Evolutionary conservation across 1,140 invertebrate species (phyloP).

Genomic region (Drosophila subobscura): DNA sequence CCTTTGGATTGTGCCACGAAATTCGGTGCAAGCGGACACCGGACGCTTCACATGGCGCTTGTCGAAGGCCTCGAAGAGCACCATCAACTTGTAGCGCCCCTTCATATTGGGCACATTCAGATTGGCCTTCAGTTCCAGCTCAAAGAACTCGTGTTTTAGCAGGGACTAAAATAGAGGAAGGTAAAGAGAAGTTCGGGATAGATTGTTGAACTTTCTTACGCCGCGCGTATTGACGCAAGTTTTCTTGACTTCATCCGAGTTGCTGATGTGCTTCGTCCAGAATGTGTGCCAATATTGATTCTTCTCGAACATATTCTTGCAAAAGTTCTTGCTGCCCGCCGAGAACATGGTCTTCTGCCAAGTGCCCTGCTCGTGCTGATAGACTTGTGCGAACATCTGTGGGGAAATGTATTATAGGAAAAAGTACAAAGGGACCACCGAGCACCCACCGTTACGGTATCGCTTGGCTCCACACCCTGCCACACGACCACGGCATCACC

Average conservation of each 20-base stretch:
- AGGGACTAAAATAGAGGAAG: not conserved
- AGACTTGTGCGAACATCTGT: not conserved
- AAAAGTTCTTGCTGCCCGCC: slow-evolving; percentile 14
- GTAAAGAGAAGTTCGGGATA: too few relatives aligned
- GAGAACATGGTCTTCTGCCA: slow-evolving; percentile 20
- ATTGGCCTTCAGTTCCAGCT: not conserved
- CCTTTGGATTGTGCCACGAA: not conserved
- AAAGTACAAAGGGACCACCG: not conserved
- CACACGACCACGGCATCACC: not conserved
- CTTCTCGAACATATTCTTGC: slow-evolving; percentile 16
- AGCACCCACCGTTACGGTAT: slow-evolving; percentile 1
- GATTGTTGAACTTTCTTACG: not conserved
- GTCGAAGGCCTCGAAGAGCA: slow-evolving; percentile 11
- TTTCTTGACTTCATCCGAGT: slow-evolving; percentile 13
- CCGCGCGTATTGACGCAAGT: slow-evolving; percentile 5
- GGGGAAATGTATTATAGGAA: too few relatives aligned
- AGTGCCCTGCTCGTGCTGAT: not conserved
- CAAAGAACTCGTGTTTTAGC: not conserved
- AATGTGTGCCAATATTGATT: slow-evolving; percentile 11
- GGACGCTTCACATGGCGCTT: slow-evolving; percentile 8
- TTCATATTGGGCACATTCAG: not conserved
- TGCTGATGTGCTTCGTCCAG: slow-evolving; percentile 21
- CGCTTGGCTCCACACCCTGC: slow-evolving; percentile 6
- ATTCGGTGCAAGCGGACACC: slow-evolving; percentile 4
- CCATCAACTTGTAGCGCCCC: slow-evolving; percentile 12